These are phyloP conservation scores for Phortica okadai DNA, from an alignment of 2,888 invertebrate species.

Conservation along the genomic window DNA sequence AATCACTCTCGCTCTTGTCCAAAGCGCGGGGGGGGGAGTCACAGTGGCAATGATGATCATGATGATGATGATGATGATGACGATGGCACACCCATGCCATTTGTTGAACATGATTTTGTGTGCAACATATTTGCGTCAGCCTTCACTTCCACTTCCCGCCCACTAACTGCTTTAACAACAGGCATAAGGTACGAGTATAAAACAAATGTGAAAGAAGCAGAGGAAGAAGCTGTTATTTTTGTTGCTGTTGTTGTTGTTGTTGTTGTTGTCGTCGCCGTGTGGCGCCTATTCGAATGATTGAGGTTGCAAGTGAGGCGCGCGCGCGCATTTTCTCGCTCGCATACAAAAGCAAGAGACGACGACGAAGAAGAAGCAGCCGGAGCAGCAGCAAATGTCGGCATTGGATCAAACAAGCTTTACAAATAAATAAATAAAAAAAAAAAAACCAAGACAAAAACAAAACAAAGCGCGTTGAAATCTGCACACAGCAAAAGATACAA, in stretches of 20 bases:
- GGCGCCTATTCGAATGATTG: slow-evolving; percentile 18
- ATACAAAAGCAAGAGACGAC: not conserved
- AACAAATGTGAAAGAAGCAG: not conserved
- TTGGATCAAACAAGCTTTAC: slow-evolving; percentile 24
- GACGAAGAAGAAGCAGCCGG: slow-evolving; percentile 19
- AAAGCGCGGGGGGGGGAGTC: not conserved
- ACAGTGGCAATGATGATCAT: not conserved
- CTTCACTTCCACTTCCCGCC: not conserved
- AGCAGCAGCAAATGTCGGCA: slow-evolving; percentile 20
- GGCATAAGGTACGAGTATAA: not conserved
- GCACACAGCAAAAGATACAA: slow-evolving; percentile 14
- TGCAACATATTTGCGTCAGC: slow-evolving; percentile 29
- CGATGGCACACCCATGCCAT: slow-evolving; percentile 27
- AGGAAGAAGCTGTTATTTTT: not conserved
- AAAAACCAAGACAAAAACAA: slow-evolving; percentile 22
- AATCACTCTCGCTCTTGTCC: too few species aligned
- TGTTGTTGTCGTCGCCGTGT: slow-evolving; percentile 31
- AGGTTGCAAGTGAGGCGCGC: slow-evolving; percentile 16
- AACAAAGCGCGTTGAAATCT: slow-evolving; percentile 26
- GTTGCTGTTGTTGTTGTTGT: not conserved
- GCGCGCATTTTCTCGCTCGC: not conserved
- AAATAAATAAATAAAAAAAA: slow-evolving; percentile 23
- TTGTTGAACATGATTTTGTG: slow-evolving; percentile 29
- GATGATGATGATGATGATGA: not conserved
- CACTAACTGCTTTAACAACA: not conserved